These are phyloP conservation scores for Antheraea mylitta DNA, from an alignment of 1,140 invertebrate genomes.

Conservation along the genomic window DNA sequence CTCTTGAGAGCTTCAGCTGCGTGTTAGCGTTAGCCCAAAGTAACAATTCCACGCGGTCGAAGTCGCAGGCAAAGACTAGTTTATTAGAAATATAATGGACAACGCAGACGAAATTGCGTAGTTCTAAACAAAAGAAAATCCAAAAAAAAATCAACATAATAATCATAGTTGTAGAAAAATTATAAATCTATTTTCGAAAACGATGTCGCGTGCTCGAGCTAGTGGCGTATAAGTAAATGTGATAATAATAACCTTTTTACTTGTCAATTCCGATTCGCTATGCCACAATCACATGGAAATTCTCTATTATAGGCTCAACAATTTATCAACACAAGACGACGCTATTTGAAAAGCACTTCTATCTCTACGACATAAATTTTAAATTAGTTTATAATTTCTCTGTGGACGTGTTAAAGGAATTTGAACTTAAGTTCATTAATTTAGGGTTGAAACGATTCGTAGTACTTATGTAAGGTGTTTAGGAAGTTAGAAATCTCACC, in stretches of 20 bases:
- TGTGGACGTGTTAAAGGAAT: conserved; percentile 5
- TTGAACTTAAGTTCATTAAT: not conserved
- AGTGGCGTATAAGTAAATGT: conserved; percentile 64
- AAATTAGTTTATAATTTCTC: not conserved
- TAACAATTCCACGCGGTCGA: no score
- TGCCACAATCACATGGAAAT: conserved; percentile 65
- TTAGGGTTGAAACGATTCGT: conserved; percentile 13
- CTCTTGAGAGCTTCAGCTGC: no score
- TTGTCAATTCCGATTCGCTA: conserved; percentile 73
- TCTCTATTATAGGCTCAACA: conserved; percentile 11
- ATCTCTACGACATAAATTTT: not conserved
- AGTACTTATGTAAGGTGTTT: conserved; percentile 14
- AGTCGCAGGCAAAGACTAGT: no score
- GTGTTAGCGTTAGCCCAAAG: no score
- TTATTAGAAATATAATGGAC: no score
- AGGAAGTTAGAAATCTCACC: conserved; percentile 65
- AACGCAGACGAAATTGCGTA: no score
- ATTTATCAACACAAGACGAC: not conserved
- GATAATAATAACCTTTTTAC: conserved; percentile 76
- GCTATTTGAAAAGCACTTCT: not conserved
- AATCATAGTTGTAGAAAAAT: no score
- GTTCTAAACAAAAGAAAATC: no score
- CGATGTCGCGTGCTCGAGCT: not conserved
- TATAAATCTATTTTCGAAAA: no score
- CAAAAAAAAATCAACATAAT: no score